Base-by-base conservation (phyloP, 2,797 vertebrate genomes). In the Columba guinea region DNA sequence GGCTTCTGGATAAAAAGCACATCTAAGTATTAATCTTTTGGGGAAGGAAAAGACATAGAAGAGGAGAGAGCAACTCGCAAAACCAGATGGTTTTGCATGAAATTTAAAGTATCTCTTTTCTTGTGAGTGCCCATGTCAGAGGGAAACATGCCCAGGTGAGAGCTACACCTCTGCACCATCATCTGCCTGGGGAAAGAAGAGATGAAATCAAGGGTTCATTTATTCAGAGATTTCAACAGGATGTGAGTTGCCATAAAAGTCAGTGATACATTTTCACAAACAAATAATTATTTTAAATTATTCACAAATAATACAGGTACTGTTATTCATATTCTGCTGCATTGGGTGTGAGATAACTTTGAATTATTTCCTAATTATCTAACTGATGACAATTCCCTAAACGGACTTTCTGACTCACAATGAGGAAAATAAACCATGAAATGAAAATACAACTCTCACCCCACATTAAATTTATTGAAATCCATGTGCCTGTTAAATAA, bases 351-450 rank as follows among this genome's bases (percentile, higher is more conserved):
- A 77, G 63, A 84, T 46, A 75, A 81, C 59, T 75, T 86, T n/a
- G 65, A 91, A 37, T 87, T 69, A 60, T 56, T 71, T 68, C 37
- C 27, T 77, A 89, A 71, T 93, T 90, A 90, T 44, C 34, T 65
- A 64, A 44, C 70, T 78, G 93, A 82, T 92, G 82, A 37, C 34
- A 91, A 67, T 84, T 92, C 80, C n/a, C 35, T 68, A 64, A 52
- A 67, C 10, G 55, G 30, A 70, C 23, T 82, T 93, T 74, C 39
- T 84, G 85, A 59, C 78, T 93, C 49, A 59, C 62, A 79, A 35
- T 71, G 37, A 87, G 55, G 27, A 73, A 92, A 93, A 81, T 75
- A 90, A 30, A 80, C 65, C 77, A 67, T 92, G 77, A 94, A 96
- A 94, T 91, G n/a, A 95, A 94, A 76, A 64, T 59, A 37, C 34